phyloP scores from a whole-genome alignment of 2,113 vertebrate genomes.

The Embiotoca jacksoni region DNA sequence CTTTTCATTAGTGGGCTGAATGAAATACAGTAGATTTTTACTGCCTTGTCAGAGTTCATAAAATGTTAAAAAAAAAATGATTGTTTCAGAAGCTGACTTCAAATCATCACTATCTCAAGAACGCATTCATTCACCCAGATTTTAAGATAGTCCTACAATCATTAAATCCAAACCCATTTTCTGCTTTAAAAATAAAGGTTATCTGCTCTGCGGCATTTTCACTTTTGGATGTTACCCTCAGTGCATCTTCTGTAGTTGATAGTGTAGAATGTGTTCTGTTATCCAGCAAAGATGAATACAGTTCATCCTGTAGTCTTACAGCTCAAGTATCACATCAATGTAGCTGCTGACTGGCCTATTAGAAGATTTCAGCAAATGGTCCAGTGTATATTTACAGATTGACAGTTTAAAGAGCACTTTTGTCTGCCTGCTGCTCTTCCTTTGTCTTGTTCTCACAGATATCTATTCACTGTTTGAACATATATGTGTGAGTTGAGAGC shows the following conservation, averaged over 20 bases:
- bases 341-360: constrained; percentile 4
- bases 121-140: too few relatives aligned
- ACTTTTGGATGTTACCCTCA: not conserved
- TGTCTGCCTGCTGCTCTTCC: constrained; percentile 20
- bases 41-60: too few relatives aligned
- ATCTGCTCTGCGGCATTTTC: not conserved
- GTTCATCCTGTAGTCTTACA: not conserved
- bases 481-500: not conserved
- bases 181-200: not conserved
- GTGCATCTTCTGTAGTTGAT: not conserved
- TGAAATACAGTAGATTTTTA: too few relatives aligned
- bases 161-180: too few relatives aligned
- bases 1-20: too few relatives aligned
- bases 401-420: not conserved
- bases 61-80: too few relatives aligned
- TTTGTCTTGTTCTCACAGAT: constrained; percentile 22
- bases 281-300: not conserved
- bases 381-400: not conserved
- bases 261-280: not conserved
- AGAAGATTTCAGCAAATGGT: constrained; percentile 7
- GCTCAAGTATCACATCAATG: constrained; percentile 24
- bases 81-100: too few relatives aligned
- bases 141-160: too few relatives aligned
- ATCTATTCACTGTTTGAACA: not conserved
- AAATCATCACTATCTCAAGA: too few relatives aligned